Base-by-base conservation (phyloP, 2,113 vertebrate genomes). In the Seriola aureovittata region DNA sequence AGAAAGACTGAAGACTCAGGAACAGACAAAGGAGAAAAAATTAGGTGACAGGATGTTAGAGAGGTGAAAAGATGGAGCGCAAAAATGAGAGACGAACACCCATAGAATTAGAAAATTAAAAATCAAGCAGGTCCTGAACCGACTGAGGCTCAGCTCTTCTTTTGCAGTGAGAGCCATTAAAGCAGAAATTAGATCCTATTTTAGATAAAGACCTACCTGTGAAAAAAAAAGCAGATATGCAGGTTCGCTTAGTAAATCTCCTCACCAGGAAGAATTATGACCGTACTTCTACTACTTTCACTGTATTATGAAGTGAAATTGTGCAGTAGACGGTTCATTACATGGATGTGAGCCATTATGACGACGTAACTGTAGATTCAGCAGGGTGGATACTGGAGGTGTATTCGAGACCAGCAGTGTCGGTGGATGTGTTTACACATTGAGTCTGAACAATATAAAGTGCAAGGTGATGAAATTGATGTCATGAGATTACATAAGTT, bases 111-210 rank as follows among this genome's bases (percentile, higher is more conserved):
- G n/a, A 62, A 64, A 59, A 78, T 17, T 52, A 58, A 75, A 84
- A 84, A 65, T 48, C 48, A 79, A 70, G 68, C 50, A 34, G 64
- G 4, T 74, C 4, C 21, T 10, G 29, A 34, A 78, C 66, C 1
- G 29, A 65, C 0, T 9, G 7, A 44, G 7, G 23, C 55, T 36
- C 44, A 46, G 42, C 16, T 40, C 21, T 32, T 64, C 68, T 65
- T 44, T 17, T 58, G 36, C 65, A 78, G 65, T 11, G 11, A 42
- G 38, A 77, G 38, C 9, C 4, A 70, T 80, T 76, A 54, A 11
- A 62, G 60, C 42, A 71, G 57, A 77, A 87, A 77, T 82, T 21
- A 60, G 72, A 77, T 77, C 71, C n/a, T 46, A 44, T 74, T 85
- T 78, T 60, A 77, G 83, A 77, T 83, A 38, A 60, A 72, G 54